These are phyloP conservation scores for Boulengeromyrus knoepffleri DNA, from an alignment of 2,113 vertebrate genomes.

Conservation along the genomic window DNA sequence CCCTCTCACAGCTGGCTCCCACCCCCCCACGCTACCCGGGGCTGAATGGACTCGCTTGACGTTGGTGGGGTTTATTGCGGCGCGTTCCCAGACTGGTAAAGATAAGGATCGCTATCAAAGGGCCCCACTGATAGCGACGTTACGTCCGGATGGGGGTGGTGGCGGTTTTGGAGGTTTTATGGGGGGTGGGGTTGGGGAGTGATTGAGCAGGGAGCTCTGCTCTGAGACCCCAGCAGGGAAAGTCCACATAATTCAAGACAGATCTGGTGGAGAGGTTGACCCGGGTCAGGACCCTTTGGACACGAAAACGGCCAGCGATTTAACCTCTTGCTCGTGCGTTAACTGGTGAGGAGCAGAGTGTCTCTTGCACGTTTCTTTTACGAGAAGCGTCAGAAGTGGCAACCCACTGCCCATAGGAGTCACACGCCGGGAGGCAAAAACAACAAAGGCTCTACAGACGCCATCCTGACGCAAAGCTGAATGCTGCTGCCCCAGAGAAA, in stretches of 20 bases:
- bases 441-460: slow-evolving; percentile 19
- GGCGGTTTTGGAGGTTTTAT: background rate
- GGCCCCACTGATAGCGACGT: slow-evolving; percentile 41
- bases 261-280: slow-evolving; percentile 15
- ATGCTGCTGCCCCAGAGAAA: background rate
- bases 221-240: slow-evolving; percentile 13
- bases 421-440: slow-evolving; percentile 32
- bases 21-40: slow-evolving; percentile 27
- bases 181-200: background rate
- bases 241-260: slow-evolving; percentile 22
- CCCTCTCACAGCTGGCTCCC: slow-evolving; percentile 47
- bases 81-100: slow-evolving; percentile 38
- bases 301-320: slow-evolving; percentile 29
- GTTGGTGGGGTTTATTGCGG: slow-evolving; percentile 50
- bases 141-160: slow-evolving; percentile 41
- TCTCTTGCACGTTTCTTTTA: background rate
- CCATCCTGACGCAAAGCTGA: slow-evolving; percentile 21
- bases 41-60: slow-evolving; percentile 61
- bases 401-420: slow-evolving; percentile 15
- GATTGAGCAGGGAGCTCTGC: background rate
- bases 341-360: background rate
- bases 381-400: slow-evolving; percentile 17
- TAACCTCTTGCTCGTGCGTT: slow-evolving; percentile 20
- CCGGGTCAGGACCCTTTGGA: background rate
- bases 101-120: slow-evolving; percentile 58